These are phyloP conservation scores for Charadrius vociferus DNA, from an alignment of 2,113 vertebrate species.

Conservation along the genomic window DNA sequence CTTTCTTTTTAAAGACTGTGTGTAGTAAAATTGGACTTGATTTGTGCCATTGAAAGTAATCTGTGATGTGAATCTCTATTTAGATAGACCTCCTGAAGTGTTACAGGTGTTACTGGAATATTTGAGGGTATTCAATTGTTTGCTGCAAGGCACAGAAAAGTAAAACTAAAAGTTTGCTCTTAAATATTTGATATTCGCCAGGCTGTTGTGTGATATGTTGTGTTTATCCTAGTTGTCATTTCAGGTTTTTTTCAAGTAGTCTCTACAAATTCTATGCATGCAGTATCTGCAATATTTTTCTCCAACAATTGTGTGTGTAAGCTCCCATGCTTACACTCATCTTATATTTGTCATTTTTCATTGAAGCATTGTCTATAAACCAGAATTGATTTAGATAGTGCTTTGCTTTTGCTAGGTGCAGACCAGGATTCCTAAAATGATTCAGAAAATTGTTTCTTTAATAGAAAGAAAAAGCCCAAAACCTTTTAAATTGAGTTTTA, in stretches of 20 bases:
- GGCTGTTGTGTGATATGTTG: not conserved
- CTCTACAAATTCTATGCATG: not conserved
- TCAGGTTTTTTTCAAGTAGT: not conserved
- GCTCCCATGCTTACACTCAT: not conserved
- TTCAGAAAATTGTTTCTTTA: not conserved
- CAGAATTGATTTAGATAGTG: not conserved
- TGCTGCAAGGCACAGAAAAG: not conserved
- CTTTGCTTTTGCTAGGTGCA: not conserved
- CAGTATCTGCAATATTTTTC: not conserved
- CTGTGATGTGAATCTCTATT: not conserved
- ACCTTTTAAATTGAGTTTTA: conserved; percentile 1
- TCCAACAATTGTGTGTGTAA: not conserved
- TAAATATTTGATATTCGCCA: not conserved
- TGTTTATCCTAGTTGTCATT: not conserved
- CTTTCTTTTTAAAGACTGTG: not conserved
- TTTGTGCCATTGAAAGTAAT: not conserved
- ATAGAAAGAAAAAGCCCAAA: not conserved
- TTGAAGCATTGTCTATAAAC: not conserved
- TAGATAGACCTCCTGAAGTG: not conserved
- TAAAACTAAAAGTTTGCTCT: not conserved
- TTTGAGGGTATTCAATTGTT: not conserved
- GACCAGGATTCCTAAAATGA: not conserved
- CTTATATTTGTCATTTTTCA: not conserved
- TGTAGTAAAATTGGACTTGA: not conserved
- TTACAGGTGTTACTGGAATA: not conserved